phyloP scores from a whole-genome alignment of 2,888 invertebrate species.

The Orthonychiurus folsomi region DNA sequence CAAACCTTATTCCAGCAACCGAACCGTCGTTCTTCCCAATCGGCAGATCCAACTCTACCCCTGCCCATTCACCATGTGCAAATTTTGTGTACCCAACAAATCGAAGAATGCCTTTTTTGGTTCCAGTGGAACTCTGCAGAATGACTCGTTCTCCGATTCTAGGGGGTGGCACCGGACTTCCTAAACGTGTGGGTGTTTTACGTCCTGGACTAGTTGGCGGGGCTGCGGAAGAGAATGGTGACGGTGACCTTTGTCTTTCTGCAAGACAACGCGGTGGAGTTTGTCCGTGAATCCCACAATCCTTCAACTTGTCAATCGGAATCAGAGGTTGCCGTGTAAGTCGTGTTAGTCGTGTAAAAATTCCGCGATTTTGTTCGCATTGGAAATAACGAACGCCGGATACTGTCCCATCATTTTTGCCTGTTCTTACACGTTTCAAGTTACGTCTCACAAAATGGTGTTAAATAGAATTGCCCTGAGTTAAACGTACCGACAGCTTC shows the following conservation, averaged over 20 bases:
- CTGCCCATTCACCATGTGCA: conserved; percentile 72
- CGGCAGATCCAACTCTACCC: conserved; percentile 87
- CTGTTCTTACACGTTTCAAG: conserved; percentile 52
- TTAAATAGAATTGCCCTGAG: background rate
- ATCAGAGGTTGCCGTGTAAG: conserved; percentile 64
- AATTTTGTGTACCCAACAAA: conserved; percentile 84
- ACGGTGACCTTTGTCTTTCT: conserved; percentile 19
- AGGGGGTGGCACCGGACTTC: conserved; percentile 43
- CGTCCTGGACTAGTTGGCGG: conserved; percentile 37
- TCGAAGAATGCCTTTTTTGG: conserved; percentile 75
- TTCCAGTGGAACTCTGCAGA: conserved; percentile 70
- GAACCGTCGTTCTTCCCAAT: conserved; percentile 84
- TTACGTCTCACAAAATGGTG: too few species aligned
- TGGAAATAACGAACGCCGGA: conserved; percentile 87
- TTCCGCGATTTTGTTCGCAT: conserved; percentile 83
- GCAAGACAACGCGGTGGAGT: conserved; percentile 22
- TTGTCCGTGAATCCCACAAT: conserved; percentile 22
- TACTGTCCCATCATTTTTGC: conserved; percentile 94
- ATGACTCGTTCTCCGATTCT: conserved; percentile 85
- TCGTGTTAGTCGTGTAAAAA: conserved; percentile 79
- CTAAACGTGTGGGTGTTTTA: conserved; percentile 16
- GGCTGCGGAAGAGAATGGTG: conserved; percentile 40
- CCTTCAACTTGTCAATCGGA: too few species aligned
- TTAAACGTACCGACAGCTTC: conserved; percentile 70
- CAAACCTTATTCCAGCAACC: conserved; percentile 77